A percentile compares a stretch with the other conserved stretches of the same genome.
Evolutionary conservation across 1,140 invertebrate genomes (phyloP).

Genomic region (Pachyrhynchus sulphureomaculatus): DNA sequence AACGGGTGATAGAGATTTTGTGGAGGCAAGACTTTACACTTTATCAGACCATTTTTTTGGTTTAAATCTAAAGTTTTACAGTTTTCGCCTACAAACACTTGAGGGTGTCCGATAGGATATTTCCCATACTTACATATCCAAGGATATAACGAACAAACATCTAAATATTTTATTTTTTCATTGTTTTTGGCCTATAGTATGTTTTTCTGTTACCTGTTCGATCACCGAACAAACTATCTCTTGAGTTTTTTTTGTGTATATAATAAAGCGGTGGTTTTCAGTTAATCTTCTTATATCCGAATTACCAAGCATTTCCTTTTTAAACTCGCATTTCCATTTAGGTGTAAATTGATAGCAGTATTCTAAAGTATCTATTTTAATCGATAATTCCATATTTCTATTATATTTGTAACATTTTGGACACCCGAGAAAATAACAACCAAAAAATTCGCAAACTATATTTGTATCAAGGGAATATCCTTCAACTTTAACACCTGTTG

Average conservation of each 20-base stretch:
- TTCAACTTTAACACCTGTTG: no score
- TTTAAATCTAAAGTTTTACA: constrained; percentile 9
- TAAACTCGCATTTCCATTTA: constrained; percentile 14
- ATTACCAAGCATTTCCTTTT: not conserved
- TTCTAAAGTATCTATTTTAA: not conserved
- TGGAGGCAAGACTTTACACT: constrained; percentile 45
- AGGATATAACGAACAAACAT: constrained; percentile 50
- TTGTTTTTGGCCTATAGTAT: constrained; percentile 33
- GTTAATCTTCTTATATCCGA: not conserved
- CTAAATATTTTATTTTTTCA: constrained; percentile 49
- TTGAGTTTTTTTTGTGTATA: not conserved
- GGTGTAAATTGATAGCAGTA: not conserved
- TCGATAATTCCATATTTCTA: no score
- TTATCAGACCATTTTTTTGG: no score
- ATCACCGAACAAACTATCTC: constrained; percentile 41
- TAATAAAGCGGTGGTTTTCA: not conserved
- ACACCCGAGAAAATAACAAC: no score
- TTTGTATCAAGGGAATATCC: no score
- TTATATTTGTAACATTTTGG: no score
- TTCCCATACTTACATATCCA: constrained; percentile 42
- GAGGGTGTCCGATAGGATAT: constrained; percentile 49
- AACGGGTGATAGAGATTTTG: constrained; percentile 43
- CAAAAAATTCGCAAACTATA: not conserved
- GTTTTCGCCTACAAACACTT: constrained; percentile 17
- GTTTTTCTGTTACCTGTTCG: no score